Conservation (phyloP, 2,113 vertebrate species). For the Sterrhoptilus dennistouni region DNA sequence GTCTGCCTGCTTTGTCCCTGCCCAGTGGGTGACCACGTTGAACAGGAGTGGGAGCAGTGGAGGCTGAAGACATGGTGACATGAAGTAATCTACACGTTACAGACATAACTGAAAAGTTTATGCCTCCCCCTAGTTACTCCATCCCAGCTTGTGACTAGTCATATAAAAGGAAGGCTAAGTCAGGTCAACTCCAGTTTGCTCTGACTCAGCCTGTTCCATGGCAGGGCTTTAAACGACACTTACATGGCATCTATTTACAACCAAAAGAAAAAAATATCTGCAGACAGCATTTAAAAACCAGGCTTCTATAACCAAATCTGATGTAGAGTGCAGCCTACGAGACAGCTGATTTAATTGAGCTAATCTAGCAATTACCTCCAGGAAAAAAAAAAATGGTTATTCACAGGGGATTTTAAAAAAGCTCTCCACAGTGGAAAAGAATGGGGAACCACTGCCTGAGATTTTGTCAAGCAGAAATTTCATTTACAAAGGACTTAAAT, state of each 20-base stretch:
- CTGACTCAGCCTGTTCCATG: neutral
- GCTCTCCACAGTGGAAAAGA: neutral
- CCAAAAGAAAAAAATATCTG: neutral
- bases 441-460: neutral
- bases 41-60: neutral
- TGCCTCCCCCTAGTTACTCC: neutral
- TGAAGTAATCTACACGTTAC: neutral
- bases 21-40: neutral
- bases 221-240: neutral
- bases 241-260: neutral
- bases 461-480: neutral
- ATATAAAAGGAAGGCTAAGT: neutral
- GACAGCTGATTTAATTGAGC: constrained; percentile 3
- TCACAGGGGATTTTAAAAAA: neutral
- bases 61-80: neutral
- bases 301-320: neutral
- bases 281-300: neutral
- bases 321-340: neutral
- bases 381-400: neutral
- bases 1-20: neutral
- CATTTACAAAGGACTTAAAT: neutral
- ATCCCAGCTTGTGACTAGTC: neutral
- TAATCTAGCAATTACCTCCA: neutral
- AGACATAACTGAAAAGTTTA: neutral
- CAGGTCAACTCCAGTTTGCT: neutral